These are phyloP conservation scores for Aurelia sp. DNA, from an alignment of 30 jellyfish, hydroid and myxozoan species.

Conservation along the genomic window DNA sequence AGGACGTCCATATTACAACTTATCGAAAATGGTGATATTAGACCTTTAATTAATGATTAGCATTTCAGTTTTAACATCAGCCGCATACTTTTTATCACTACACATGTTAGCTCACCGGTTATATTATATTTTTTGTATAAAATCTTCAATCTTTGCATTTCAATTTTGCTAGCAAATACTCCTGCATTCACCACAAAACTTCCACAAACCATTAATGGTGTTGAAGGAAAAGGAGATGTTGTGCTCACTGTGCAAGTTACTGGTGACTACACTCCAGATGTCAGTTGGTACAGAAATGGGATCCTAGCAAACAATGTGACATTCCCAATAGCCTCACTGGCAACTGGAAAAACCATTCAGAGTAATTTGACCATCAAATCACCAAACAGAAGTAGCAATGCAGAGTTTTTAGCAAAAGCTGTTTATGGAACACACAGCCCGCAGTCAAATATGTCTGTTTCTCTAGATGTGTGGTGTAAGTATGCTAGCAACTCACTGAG, in stretches of 20 bases:
- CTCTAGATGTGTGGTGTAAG: conserved; percentile 55
- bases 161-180: conserved; percentile 21
- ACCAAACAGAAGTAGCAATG: conserved; percentile 48
- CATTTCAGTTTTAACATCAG: too few species aligned
- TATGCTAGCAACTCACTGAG: background rate
- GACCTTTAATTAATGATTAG: too few species aligned
- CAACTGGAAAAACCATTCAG: background rate
- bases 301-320: conserved; percentile 15
- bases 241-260: conserved; percentile 11
- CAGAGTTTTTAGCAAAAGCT: conserved; percentile 45
- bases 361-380: conserved; percentile 54
- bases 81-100: too few species aligned
- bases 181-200: conserved; percentile 38
- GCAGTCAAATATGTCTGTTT: conserved; percentile 15
- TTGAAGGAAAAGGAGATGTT: conserved; percentile 40
- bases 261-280: conserved; percentile 39
- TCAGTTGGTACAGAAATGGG: conserved; percentile 46
- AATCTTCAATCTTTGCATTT: too few species aligned
- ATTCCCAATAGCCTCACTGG: conserved; percentile 7
- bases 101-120: too few species aligned
- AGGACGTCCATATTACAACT: too few species aligned
- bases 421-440: conserved; percentile 67
- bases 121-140: too few species aligned
- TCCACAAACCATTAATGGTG: background rate
- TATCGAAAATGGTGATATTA: too few species aligned